Base-by-base conservation (phyloP, 2,797 vertebrate genomes). In the Cynopterus sphinx region DNA sequence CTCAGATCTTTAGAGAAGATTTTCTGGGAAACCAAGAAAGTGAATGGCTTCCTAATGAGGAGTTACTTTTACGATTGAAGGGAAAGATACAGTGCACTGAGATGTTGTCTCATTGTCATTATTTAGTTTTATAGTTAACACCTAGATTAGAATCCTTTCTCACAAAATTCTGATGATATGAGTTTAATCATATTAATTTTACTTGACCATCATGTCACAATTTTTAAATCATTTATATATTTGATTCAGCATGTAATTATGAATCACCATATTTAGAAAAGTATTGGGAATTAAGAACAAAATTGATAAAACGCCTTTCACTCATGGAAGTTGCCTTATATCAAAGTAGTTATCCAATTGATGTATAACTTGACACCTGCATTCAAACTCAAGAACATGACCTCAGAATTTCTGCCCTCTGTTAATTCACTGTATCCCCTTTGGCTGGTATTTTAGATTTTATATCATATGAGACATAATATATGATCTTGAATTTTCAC, bases 11-110 rank as follows among this genome's bases (percentile, higher is more conserved):
- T 46, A 87, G 46, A 90, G 6, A 78, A 87, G 1, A 53, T 70
- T 87, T 95, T 89, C 68, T 70, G 87, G 41, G 28, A 90, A 96
- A 75, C 75, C 9, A 86, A 55, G n/a, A 75, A 92, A 89, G 9
- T 53, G 22, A 82, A 19, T 49, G 19, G 0, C 17, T 95, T 91
- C 16, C 15, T 65, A 84, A 63, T 41, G 41, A 82, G 5, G 17
- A 5, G 9, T 74, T 82, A 39, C 53, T 68, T 82, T 70, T 9
- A 70, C 9, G 51, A 2, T 15, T 26, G 13, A 93, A 79, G 65
- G 13, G 2, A 78, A 55, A 73, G n/a, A 28, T 36, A n/a, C 2
- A 39, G 8, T 61, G 3, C 43, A 24, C 70, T 59, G 36, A 87
- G 41, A 41, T 86, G 74, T 86, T 49, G 49, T 93, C 24, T 83